Evolutionary conservation across 2,888 invertebrate species (phyloP), one percentile per base, ranked within the genome.

Genomic region (Apantesis nais): DNA sequence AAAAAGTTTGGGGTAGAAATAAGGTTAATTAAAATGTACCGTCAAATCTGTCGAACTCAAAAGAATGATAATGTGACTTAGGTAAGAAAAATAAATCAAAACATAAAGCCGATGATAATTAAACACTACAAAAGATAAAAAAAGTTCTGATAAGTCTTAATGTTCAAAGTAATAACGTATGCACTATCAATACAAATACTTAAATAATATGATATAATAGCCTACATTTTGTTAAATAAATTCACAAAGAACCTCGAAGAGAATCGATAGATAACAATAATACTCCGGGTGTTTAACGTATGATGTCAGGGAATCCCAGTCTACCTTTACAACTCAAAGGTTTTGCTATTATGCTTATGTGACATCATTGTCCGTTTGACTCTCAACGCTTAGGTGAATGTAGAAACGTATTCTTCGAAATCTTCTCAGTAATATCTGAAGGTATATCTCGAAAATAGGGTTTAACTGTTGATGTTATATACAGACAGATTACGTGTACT

Each of bases 221-320:
- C 16, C 29, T 29, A 58, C 16, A 58, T 14, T 25, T 29, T 58
- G 58, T 25, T 29, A 29, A 58, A 58, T 16, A 16, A 58, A 29
- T 52, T 58, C 25, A 66, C 48, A 66, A 39, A 58, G 16, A 60
- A 67, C 25, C 64, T 44, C 12, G 31, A 72, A 78, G 74, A 80
- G 78, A 81, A 80, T 78, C 74, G 68, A 70, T 67, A n/a, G 62
- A 31, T 60, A 69, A 70, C 62, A 66, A 65, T 44, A 74, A 71
- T 22, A 12, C 31, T 31, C 66, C 62, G 70, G 66, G 61, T 65
- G 37, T 58, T 75, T 73, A 60, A 76, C 78, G 72, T 58, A 29
- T 29, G 16, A 58, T 58, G 29, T 74, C 72, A 80, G 82, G 78
- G 75, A 81, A 76, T 83, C 77, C 79, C 85, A 84, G 67, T 75